Evolutionary conservation across 2,113 vertebrate species (phyloP).

Genomic region (Eclectus roratus): DNA sequence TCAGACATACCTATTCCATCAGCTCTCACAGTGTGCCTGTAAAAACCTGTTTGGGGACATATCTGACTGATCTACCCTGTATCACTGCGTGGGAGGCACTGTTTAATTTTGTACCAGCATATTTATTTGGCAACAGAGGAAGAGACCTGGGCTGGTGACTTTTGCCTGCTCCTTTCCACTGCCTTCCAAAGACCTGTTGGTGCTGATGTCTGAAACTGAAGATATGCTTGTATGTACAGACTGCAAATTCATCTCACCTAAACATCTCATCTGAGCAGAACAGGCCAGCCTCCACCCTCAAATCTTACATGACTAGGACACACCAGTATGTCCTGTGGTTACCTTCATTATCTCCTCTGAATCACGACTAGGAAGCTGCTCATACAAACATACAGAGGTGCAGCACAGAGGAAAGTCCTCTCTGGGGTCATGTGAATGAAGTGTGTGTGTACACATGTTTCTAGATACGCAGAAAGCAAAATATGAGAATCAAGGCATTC

Average conservation of each 20-base stretch:
- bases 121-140: background rate
- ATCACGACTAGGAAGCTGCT: background rate
- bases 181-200: background rate
- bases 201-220: background rate
- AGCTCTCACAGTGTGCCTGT: background rate
- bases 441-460: background rate
- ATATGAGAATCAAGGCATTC: background rate
- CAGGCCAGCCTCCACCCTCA: background rate
- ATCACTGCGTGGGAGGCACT: background rate
- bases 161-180: background rate
- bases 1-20: background rate
- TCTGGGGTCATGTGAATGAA: background rate
- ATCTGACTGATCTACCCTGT: background rate
- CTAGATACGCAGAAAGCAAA: background rate
- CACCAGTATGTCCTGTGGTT: background rate
- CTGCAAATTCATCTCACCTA: background rate
- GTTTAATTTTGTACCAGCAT: background rate
- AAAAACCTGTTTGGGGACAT: background rate
- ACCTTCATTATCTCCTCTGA: background rate
- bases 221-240: background rate
- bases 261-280: background rate
- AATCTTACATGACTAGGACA: background rate
- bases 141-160: background rate
- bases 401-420: background rate
- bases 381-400: background rate